These are phyloP conservation scores for Megalonaias nervosa DNA, from an alignment of 1,140 invertebrate species.

Conservation along the genomic window DNA sequence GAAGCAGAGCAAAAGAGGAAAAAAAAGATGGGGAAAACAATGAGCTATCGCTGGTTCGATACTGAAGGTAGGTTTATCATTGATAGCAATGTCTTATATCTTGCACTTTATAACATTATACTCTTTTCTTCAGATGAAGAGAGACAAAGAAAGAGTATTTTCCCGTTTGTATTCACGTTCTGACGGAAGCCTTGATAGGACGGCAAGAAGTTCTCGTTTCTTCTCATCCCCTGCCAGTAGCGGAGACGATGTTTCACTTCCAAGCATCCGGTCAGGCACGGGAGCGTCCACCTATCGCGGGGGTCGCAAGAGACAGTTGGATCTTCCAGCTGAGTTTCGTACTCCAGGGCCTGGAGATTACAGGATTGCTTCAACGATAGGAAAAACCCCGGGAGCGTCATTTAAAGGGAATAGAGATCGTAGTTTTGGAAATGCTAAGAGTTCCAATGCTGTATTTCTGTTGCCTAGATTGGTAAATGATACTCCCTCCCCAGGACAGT, in stretches of 20 bases:
- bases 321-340: constrained; percentile 27
- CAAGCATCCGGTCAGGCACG: constrained; percentile 25
- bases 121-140: too few relatives aligned
- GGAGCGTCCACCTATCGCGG: constrained; percentile 17
- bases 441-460: constrained; percentile 46
- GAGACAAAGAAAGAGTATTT: background rate
- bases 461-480: constrained; percentile 34
- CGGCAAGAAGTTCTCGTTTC: too few relatives aligned
- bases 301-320: constrained; percentile 18
- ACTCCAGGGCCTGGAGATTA: constrained; percentile 45
- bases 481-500: constrained; percentile 43
- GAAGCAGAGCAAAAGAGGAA: background rate
- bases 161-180: constrained; percentile 25
- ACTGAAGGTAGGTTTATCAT: constrained; percentile 37
- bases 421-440: constrained; percentile 40
- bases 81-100: too few relatives aligned
- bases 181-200: constrained; percentile 7
- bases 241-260: constrained; percentile 27
- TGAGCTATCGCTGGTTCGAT: constrained; percentile 46
- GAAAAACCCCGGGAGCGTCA: constrained; percentile 18
- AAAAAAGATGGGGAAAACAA: constrained; percentile 26
- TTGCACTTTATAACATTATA: too few relatives aligned
- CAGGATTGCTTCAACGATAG: constrained; percentile 40
- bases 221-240: constrained; percentile 19
- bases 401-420: constrained; percentile 42